Evolutionary conservation across 2,113 vertebrate species (phyloP), one percentile per base, ranked within the genome.

Genomic region (Synodontis membranacea): DNA sequence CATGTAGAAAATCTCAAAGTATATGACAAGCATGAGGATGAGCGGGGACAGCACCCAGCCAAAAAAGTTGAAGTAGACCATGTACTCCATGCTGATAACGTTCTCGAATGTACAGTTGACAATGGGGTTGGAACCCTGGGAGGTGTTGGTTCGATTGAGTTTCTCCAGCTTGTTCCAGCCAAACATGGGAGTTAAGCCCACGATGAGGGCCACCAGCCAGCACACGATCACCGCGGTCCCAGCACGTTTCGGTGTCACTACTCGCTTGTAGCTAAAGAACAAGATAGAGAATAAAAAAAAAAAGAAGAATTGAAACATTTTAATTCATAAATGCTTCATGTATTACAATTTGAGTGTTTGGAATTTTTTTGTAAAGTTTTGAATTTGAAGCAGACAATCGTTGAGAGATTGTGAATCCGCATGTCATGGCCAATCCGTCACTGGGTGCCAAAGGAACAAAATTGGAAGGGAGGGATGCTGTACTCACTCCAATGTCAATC

Each of bases 31-130:
- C 97, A 99, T 99, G 88, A 99, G 93, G 44, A 99, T 70, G 62
- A 99, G 94, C 0, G 98, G 97, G 0, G 97, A 97, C 75, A 99
- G 94, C 86, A 99, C 97, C 96, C 98, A 99, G 46, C 96, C 94
- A 0, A 99, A 98, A 93, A 99, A 99, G 94, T 99, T 99, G 93
- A 99, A 99, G 92, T 99, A 99, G 70, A 99, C 98, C 98, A 99
- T 99, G 92, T 99, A 99, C 88, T 98, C 93, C 98, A 99, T 99
- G 93, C 97, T 97, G 95, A 99, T 97, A 89, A 99, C 97, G 0
- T 94, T 96, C 94, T 98, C 98, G 4, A 99, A 99, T 92, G 93
- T 85, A 50, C 98, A 99, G 11, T 90, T 93, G 91, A 98, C 94
- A 88, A 95, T 52, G 0, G 93, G 91, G 42, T 95, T 94, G 0